A percentile compares a stretch with the other conserved stretches of the same genome.
Evolutionary conservation across 1,140 invertebrate genomes (phyloP).

Genomic region (Psilanteris sp.): DNA sequence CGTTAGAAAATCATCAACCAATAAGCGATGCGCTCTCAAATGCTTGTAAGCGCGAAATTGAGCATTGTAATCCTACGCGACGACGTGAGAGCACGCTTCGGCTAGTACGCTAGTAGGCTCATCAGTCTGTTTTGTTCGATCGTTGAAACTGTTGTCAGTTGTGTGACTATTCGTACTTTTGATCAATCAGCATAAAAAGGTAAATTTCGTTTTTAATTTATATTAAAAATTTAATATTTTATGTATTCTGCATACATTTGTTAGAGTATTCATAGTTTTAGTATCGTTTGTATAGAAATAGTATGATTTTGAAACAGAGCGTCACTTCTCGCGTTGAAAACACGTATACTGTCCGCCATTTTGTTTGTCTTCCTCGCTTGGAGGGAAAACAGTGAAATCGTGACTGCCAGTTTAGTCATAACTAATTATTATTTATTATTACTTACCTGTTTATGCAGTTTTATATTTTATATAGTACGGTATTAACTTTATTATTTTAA

Average conservation of each 20-base stretch:
- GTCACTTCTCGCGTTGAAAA: constrained; percentile 66
- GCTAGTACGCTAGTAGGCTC: neutral
- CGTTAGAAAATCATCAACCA: constrained; percentile 20
- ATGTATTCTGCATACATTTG: neutral
- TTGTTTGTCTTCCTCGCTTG: constrained; percentile 76
- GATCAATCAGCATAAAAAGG: neutral
- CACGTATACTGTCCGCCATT: constrained; percentile 72
- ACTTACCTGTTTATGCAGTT: too few relatives aligned
- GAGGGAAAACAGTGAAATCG: constrained; percentile 72
- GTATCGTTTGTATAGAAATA: constrained; percentile 2
- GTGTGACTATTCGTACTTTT: neutral
- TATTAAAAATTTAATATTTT: neutral
- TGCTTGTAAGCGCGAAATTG: constrained; percentile 8
- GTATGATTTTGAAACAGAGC: constrained; percentile 41
- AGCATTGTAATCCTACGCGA: constrained; percentile 15
- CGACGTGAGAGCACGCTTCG: constrained; percentile 13
- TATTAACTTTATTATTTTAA: too few relatives aligned
- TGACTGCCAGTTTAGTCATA: constrained; percentile 15
- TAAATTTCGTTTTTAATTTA: neutral
- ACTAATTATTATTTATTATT: too few relatives aligned
- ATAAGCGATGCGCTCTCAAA: constrained; percentile 11
- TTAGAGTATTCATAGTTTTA: neutral
- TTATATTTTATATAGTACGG: too few relatives aligned
- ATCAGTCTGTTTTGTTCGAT: constrained; percentile 30
- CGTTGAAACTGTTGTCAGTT: constrained; percentile 3